These are phyloP conservation scores for Jacana jacana DNA, from an alignment of 2,113 vertebrate genomes.

Conservation along the genomic window DNA sequence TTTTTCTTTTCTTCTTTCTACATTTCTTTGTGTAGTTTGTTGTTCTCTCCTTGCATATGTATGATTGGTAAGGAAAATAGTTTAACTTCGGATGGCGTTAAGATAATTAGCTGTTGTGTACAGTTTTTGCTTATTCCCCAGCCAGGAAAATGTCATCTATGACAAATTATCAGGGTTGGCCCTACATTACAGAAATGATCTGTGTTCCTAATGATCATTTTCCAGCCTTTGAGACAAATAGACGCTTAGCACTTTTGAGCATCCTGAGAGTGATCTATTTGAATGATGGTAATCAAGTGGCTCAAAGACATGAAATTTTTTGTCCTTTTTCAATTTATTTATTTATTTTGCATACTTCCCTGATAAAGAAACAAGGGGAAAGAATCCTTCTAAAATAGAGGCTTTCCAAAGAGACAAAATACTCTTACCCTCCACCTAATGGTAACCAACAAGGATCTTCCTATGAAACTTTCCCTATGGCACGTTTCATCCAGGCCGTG, in stretches of 20 bases:
- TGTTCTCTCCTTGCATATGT: fast-evolving
- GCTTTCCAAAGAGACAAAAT: neutral
- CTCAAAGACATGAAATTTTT: neutral
- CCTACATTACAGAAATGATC: neutral
- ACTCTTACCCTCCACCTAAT: neutral
- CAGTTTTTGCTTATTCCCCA: neutral
- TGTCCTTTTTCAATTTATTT: no score
- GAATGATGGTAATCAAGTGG: neutral
- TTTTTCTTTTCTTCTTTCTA: neutral
- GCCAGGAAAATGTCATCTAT: neutral
- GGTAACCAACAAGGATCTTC: neutral
- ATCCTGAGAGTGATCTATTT: neutral
- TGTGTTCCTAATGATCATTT: neutral
- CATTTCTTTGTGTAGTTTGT: neutral
- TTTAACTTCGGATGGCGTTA: neutral
- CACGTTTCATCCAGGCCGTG: neutral
- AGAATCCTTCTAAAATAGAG: neutral
- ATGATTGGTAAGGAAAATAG: neutral
- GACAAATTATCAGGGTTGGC: neutral
- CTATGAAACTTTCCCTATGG: neutral
- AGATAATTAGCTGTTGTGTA: neutral
- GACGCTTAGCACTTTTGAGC: fast-evolving
- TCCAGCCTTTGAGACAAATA: neutral
- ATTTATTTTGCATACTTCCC: neutral
- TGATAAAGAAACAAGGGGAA: neutral